phyloP scores from a whole-genome alignment of 2,888 invertebrate genomes.

The Zelleria hepariella region DNA sequence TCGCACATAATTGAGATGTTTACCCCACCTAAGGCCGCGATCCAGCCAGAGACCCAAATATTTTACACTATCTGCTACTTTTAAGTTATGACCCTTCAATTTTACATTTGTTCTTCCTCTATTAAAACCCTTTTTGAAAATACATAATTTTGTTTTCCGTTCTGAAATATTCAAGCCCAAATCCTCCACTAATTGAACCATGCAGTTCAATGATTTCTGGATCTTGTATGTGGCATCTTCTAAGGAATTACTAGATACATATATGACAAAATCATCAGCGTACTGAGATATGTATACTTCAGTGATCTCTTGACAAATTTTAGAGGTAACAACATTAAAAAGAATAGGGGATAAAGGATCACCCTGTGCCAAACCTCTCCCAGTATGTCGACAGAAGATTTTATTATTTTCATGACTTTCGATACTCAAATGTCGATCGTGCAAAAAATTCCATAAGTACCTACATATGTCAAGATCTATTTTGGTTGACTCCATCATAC shows the following conservation, averaged over 20 bases:
- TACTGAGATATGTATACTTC: neutral
- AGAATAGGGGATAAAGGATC: no score
- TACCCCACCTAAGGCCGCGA: conserved; percentile 1
- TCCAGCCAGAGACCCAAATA: conserved; percentile 4
- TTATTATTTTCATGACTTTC: neutral
- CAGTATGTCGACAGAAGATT: no score
- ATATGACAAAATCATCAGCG: conserved; percentile 2
- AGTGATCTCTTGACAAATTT: neutral
- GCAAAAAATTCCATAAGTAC: neutral
- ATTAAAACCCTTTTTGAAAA: neutral
- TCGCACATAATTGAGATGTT: neutral
- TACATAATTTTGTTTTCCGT: neutral
- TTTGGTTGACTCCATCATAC: neutral
- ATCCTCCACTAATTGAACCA: neutral
- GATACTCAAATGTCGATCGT: neutral
- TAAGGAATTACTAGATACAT: neutral
- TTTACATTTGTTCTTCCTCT: neutral
- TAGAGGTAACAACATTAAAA: neutral
- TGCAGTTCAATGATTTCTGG: neutral
- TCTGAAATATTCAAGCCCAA: neutral
- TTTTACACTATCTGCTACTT: neutral
- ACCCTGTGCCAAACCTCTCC: no score
- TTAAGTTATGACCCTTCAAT: neutral
- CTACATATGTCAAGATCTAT: neutral
- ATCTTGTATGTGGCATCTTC: neutral